phyloP scores from a whole-genome alignment of 2,888 invertebrate genomes.

The Eupeodes luniger region DNA sequence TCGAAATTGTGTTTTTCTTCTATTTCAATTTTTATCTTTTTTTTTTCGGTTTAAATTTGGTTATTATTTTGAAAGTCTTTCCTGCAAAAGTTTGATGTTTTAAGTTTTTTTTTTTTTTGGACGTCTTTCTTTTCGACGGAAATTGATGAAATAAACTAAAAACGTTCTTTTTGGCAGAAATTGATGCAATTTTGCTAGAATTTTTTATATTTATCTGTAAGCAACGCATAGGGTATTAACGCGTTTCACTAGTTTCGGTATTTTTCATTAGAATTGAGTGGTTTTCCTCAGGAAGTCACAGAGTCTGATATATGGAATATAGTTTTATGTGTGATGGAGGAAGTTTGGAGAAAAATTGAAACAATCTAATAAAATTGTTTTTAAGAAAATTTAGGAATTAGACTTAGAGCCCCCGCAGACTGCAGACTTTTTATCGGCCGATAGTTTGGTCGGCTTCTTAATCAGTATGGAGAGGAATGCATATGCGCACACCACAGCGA shows the following conservation, averaged over 20 bases:
- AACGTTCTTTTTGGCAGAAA: not conserved
- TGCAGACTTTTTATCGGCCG: no score
- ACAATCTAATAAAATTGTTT: not conserved
- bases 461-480: no score
- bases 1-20: not conserved
- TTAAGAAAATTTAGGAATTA: not conserved
- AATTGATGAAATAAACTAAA: slow-evolving; percentile 15
- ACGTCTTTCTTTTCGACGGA: not conserved
- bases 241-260: not conserved
- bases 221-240: not conserved
- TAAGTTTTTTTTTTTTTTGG: not conserved
- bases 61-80: slow-evolving; percentile 12
- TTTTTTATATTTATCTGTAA: not conserved
- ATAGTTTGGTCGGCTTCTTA: no score
- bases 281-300: not conserved
- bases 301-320: not conserved
- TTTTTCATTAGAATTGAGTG: slow-evolving; percentile 9
- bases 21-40: not conserved
- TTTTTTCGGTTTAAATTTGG: not conserved
- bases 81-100: not conserved
- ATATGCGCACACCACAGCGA: no score
- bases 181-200: slow-evolving; percentile 1
- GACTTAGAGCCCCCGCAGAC: no score
- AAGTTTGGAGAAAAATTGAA: not conserved
- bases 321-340: not conserved